Conservation (phyloP, 1,140 invertebrate genomes). For the Micrasema minimum region DNA sequence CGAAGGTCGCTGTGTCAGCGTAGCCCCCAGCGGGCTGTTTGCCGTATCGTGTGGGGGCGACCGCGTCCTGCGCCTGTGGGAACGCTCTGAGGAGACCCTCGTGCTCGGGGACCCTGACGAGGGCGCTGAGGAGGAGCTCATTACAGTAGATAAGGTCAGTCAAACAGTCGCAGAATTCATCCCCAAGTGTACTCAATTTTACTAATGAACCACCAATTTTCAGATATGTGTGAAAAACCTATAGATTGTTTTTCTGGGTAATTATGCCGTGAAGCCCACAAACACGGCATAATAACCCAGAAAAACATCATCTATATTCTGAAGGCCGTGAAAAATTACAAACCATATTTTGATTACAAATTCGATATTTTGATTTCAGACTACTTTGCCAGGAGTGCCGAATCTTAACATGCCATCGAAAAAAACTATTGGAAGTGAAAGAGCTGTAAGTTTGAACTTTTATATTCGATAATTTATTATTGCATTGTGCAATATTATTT, state of each 20-base stretch:
- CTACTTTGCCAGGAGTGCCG: slow-evolving; percentile 74
- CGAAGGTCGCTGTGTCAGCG: slow-evolving; percentile 78
- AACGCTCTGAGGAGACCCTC: slow-evolving; percentile 88
- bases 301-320: too few relatives aligned
- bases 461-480: too few relatives aligned
- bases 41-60: slow-evolving; percentile 89
- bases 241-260: too few relatives aligned
- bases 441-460: slow-evolving; percentile 75
- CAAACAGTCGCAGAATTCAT: too few relatives aligned
- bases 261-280: too few relatives aligned
- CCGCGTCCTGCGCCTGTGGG: slow-evolving; percentile 86
- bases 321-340: too few relatives aligned
- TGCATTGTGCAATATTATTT: background rate
- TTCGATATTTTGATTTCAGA: slow-evolving; percentile 57
- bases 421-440: slow-evolving; percentile 92
- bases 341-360: too few relatives aligned
- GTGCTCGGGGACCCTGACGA: slow-evolving; percentile 94
- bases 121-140: slow-evolving; percentile 78
- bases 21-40: slow-evolving; percentile 85
- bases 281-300: too few relatives aligned
- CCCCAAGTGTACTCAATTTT: too few relatives aligned
- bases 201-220: background rate
- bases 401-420: slow-evolving; percentile 85
- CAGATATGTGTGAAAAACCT: background rate
- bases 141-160: slow-evolving; percentile 73